phyloP scores from a whole-genome alignment of 53 echinoderm and acorn worm genomes.

The Echinometra lucunter region DNA sequence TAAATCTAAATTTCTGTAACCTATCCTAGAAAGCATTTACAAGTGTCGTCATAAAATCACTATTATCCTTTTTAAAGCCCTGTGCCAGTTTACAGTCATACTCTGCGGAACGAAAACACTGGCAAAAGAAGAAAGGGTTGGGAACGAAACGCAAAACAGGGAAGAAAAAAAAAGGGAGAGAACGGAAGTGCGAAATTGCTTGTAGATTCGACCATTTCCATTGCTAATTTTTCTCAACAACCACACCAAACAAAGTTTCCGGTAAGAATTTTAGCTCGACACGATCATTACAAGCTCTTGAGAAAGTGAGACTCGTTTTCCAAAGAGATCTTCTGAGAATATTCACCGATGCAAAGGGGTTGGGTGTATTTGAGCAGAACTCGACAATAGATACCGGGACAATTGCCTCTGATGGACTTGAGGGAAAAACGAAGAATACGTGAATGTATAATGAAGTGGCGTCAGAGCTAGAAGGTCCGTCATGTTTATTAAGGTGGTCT shows the following conservation, averaged over 20 bases:
- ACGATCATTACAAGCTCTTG: background rate
- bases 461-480: background rate
- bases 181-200: slow-evolving; percentile 31
- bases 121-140: no score
- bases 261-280: background rate
- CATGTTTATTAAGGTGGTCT: background rate
- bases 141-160: background rate
- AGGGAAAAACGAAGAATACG: background rate
- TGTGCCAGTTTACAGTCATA: no score
- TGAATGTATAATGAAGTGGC: background rate
- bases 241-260: slow-evolving; percentile 3
- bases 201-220: background rate
- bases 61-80: no score
- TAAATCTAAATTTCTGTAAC: no score
- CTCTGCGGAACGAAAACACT: no score
- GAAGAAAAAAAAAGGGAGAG: background rate
- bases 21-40: no score
- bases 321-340: background rate
- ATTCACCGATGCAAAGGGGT: slow-evolving; percentile 15
- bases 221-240: slow-evolving; percentile 33
- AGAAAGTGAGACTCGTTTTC: background rate
- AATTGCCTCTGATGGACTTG: slow-evolving; percentile 22
- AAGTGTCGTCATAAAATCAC: no score
- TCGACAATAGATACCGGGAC: background rate
- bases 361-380: slow-evolving; percentile 34